Evolutionary conservation across 2,113 vertebrate species (phyloP).

Genomic region (Cebus imitator): DNA sequence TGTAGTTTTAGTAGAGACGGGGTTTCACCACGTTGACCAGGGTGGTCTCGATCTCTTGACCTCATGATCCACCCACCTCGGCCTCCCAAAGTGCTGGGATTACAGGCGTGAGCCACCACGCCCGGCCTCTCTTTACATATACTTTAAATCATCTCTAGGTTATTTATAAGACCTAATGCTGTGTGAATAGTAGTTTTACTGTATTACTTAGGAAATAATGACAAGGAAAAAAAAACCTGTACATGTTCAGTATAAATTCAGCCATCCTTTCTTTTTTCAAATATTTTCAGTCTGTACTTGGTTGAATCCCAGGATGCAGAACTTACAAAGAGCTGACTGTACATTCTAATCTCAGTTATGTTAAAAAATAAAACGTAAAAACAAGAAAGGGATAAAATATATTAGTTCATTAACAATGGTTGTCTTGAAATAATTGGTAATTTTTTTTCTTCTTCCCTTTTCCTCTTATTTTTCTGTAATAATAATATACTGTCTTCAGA

Average conservation of each 20-base stretch:
- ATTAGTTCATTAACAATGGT: neutral
- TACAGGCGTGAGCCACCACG: too few relatives aligned
- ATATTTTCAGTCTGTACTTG: neutral
- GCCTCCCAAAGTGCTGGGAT: too few relatives aligned
- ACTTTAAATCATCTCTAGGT: neutral
- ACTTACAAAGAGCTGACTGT: neutral
- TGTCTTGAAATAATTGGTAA: neutral
- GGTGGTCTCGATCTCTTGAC: too few relatives aligned
- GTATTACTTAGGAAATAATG: neutral
- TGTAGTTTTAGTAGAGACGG: too few relatives aligned
- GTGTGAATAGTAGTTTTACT: neutral
- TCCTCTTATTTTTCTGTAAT: neutral
- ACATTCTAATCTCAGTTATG: neutral
- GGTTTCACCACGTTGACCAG: too few relatives aligned
- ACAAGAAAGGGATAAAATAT: neutral
- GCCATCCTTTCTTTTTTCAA: neutral
- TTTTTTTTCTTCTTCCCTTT: neutral
- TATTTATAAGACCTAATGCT: neutral
- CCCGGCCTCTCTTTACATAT: neutral
- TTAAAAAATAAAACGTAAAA: slow-evolving; percentile 11
- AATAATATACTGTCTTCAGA: neutral
- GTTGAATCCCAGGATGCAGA: neutral
- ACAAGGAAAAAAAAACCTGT: neutral
- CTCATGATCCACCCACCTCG: too few relatives aligned
- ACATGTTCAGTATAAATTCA: neutral